Conservation (phyloP, 2,113 vertebrate species). For the Sisor rabdophorus region DNA sequence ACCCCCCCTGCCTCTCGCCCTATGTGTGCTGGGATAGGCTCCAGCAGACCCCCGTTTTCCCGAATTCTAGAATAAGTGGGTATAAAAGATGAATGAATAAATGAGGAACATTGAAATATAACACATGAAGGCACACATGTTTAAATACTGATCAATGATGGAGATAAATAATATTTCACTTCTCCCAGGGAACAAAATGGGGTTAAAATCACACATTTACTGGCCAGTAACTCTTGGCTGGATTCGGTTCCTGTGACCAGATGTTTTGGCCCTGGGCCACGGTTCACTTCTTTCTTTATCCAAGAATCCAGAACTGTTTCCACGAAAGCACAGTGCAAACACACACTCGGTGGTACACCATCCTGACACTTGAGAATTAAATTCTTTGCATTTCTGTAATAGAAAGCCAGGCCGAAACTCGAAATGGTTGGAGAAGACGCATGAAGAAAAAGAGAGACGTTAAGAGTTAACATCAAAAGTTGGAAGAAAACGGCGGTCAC, state of each 20-base stretch:
- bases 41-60: too few species aligned
- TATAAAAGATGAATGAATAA: too few species aligned
- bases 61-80: too few species aligned
- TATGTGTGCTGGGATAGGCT: too few species aligned
- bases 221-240: conserved; percentile 21
- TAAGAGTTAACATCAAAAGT: too few species aligned
- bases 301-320: not conserved
- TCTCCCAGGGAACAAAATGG: conserved; percentile 42
- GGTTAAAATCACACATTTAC: conserved; percentile 34
- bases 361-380: not conserved
- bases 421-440: too few species aligned
- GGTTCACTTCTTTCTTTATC: not conserved
- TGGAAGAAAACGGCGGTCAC: too few species aligned
- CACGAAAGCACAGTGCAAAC: not conserved
- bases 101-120: not conserved
- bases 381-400: not conserved
- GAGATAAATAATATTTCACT: conserved; percentile 3
- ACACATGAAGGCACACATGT: not conserved
- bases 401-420: too few species aligned
- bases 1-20: too few species aligned
- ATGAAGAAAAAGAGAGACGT: too few species aligned
- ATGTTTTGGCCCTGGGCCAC: conserved; percentile 21
- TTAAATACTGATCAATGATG: not conserved
- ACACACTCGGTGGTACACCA: not conserved
- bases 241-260: conserved; percentile 27